Evolutionary conservation across 2,888 invertebrate species (phyloP).

Genomic region (Chymomyza amoena): DNA sequence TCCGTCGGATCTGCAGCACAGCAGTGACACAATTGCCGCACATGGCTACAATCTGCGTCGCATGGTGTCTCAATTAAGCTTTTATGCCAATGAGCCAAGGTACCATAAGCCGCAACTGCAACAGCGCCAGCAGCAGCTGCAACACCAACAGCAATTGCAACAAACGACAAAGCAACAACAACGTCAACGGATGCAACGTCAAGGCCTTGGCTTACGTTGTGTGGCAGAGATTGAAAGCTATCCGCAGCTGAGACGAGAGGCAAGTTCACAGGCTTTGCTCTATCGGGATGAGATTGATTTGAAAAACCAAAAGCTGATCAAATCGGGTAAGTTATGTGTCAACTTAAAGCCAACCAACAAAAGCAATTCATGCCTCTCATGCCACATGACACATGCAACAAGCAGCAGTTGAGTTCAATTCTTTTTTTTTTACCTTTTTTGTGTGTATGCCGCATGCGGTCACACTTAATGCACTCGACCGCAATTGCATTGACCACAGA

Average conservation of each 20-base stretch:
- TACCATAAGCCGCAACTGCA: constrained; percentile 55
- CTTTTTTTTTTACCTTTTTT: constrained; percentile 10
- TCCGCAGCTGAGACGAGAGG: constrained; percentile 68
- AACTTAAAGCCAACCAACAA: neutral
- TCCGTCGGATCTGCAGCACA: constrained; percentile 62
- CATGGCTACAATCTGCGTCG: constrained; percentile 74
- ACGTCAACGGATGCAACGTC: constrained; percentile 37
- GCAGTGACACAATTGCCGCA: constrained; percentile 72
- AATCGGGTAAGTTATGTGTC: constrained; percentile 67
- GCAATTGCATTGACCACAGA: constrained; percentile 47
- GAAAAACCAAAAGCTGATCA: constrained; percentile 75
- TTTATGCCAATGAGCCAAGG: constrained; percentile 74
- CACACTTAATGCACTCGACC: constrained; percentile 57
- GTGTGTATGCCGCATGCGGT: neutral
- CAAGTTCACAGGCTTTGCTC: constrained; percentile 62
- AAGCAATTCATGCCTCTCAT: neutral
- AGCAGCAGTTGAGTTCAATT: neutral
- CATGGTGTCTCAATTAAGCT: constrained; percentile 74
- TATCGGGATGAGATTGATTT: constrained; percentile 71
- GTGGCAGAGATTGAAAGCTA: constrained; percentile 75
- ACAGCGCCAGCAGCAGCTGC: constrained; percentile 29
- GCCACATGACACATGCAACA: neutral
- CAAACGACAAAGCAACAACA: neutral
- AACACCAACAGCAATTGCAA: constrained; percentile 29
- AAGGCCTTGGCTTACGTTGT: constrained; percentile 70